A percentile compares a stretch with the other conserved stretches of the same genome.
phyloP scores from a whole-genome alignment of 2,888 invertebrate genomes.

The Drosophila diplacantha region DNA sequence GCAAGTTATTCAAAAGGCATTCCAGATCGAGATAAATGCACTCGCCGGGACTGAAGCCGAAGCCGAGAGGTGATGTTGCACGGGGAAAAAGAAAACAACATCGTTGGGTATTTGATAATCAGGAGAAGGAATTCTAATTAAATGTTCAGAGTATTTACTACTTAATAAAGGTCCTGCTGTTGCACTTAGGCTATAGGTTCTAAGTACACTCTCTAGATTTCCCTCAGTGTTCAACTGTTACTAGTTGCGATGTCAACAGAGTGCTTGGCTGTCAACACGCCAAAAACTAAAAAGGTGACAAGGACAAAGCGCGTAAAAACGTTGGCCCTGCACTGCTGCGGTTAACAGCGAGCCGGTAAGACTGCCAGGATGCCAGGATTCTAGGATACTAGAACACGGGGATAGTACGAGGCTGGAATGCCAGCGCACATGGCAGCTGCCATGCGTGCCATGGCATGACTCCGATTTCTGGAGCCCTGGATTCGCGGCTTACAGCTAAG shows the following conservation, averaged over 20 bases:
- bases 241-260: conserved; percentile 57
- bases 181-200: no score
- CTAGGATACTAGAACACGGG: conserved; percentile 11
- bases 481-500: conserved; percentile 41
- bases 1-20: conserved; percentile 71
- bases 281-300: conserved; percentile 71
- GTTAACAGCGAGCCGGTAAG: conserved; percentile 40
- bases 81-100: neutral
- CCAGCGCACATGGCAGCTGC: conserved; percentile 63
- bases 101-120: neutral
- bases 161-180: fast-evolving
- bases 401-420: conserved; percentile 29
- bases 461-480: conserved; percentile 34
- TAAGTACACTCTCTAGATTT: neutral
- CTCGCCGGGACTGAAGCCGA: conserved; percentile 30
- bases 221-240: conserved; percentile 12
- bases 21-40: conserved; percentile 50
- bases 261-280: conserved; percentile 67
- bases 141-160: no score
- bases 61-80: conserved; percentile 8
- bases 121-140: neutral
- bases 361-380: conserved; percentile 16
- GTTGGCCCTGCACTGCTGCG: conserved; percentile 42
- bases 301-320: conserved; percentile 57
- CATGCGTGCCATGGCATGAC: conserved; percentile 54